A percentile compares a stretch with the other conserved stretches of the same genome.
These are phyloP conservation scores for Phengaris arion DNA, from an alignment of 2,888 invertebrate species.

Conservation along the genomic window DNA sequence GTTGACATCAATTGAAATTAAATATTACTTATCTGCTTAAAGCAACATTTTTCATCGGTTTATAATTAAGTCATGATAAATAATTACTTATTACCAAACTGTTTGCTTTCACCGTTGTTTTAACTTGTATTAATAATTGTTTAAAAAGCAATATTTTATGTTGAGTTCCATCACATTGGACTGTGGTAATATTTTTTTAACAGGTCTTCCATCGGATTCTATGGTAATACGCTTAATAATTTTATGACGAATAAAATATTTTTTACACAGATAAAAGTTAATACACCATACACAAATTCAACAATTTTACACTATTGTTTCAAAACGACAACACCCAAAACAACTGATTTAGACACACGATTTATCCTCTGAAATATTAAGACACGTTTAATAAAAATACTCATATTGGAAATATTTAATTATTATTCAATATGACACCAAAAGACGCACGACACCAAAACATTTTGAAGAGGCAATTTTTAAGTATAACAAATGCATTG, in stretches of 20 bases:
- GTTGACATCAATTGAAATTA: too few relatives aligned
- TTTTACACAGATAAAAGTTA: neutral
- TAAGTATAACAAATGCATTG: neutral
- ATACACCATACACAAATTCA: neutral
- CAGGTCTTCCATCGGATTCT: slow-evolving; percentile 18
- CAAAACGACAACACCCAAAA: too few relatives aligned
- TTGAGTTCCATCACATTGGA: slow-evolving; percentile 3
- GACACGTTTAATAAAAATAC: too few relatives aligned
- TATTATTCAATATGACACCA: too few relatives aligned
- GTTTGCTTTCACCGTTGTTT: slow-evolving; percentile 4
- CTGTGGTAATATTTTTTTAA: slow-evolving; percentile 17
- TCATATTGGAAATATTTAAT: too few relatives aligned
- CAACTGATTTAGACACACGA: too few relatives aligned
- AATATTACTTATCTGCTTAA: too few relatives aligned
- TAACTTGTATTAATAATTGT: neutral
- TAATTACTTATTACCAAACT: neutral
- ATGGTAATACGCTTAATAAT: slow-evolving; percentile 17
- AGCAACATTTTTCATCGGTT: too few relatives aligned
- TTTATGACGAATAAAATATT: slow-evolving; percentile 21
- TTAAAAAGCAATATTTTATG: neutral
- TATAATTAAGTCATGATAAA: neutral
- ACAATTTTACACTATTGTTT: neutral
- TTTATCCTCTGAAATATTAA: too few relatives aligned
- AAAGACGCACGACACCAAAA: neutral
- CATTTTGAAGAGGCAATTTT: neutral